Evolutionary conservation across 2,113 vertebrate genomes (phyloP), one percentile per base, ranked within the genome.

Genomic region (Gymnocephalus cernua): DNA sequence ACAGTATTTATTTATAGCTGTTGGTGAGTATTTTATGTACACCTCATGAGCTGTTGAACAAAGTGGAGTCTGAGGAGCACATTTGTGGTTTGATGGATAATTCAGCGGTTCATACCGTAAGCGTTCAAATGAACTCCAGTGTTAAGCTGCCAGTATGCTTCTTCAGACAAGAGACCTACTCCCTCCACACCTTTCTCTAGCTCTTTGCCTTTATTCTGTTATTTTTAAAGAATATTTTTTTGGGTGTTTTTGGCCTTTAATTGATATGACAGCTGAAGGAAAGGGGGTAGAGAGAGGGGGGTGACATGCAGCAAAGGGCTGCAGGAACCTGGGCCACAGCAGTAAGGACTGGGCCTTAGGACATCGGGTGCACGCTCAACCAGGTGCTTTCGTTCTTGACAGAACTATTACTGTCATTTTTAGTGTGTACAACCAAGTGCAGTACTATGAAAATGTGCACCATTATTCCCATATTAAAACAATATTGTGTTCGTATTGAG

Each of bases 41-140:
- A 65, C 63, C 11, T 66, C 16, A 66, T 29, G 9, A 13, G 8
- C 0, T 15, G 27, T 32, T 6, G 13, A 27, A 57, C 11, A 51
- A 23, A 8, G 47, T 21, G 5, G 18, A 16, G 27, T 58, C 25
- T 4, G 15, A 58, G 15, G 7, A 32, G 65, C 65, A n/a, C 27
- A 35, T 35, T 67, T 51, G 14, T 56, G 50, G 14, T 56, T 56
- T 70, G 27, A 70, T 54, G 21, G 50, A 54, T 54, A 70, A 70
- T 25, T 18, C 4, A 11, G 4, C 7, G 0, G 3, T 35, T 38
- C 29, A 35, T 29, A 19, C 2, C 3, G 13, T 12, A 44, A 3
- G 50, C 18, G 2, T 9, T 23, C 0, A 0, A 56, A 7, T 23
- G 1, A 27, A 13, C 35, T 25, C 48, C 29, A 1, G 63, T 50